Evolutionary conservation across 2,888 invertebrate species (phyloP).

Genomic region (Pocota personata): DNA sequence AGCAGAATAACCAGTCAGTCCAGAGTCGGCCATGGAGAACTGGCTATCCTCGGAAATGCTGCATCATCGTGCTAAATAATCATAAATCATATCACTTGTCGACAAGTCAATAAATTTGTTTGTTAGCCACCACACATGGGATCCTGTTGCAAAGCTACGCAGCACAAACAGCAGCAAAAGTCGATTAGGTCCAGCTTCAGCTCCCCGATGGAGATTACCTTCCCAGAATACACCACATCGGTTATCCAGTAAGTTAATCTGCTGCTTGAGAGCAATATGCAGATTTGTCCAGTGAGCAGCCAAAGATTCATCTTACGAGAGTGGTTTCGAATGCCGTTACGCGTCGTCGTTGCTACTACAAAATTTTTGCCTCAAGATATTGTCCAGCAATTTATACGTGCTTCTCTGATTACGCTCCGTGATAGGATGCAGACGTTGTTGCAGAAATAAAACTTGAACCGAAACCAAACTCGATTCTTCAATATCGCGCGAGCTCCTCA

Average conservation of each 20-base stretch:
- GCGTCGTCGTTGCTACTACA: conserved; percentile 44
- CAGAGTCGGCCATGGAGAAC: conserved; percentile 44
- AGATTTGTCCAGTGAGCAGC: conserved; percentile 67
- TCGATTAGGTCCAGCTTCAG: conserved; percentile 57
- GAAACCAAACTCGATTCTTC: conserved; percentile 58
- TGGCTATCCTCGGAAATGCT: conserved; percentile 30
- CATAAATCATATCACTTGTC: conserved; percentile 82
- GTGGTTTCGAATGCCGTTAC: conserved; percentile 69
- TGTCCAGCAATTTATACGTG: conserved; percentile 72
- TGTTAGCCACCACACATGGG: conserved; percentile 76
- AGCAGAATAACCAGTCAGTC: conserved; percentile 22
- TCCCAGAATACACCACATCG: conserved; percentile 53
- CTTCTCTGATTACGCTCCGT: conserved; percentile 71
- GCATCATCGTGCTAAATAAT: conserved; percentile 80
- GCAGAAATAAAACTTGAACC: not conserved
- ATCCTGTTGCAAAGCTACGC: conserved; percentile 56
- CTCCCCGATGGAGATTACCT: conserved; percentile 68
- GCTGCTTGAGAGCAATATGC: conserved; percentile 66
- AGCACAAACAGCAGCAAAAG: conserved; percentile 64
- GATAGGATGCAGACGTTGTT: conserved; percentile 51
- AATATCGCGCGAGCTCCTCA: conserved; percentile 63
- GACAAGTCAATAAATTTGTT: conserved; percentile 79
- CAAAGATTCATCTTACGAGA: conserved; percentile 65
- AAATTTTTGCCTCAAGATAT: conserved; percentile 67
- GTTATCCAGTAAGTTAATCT: conserved; percentile 67